Percentiles rank a stretch among this genome's conserved stretches.
phyloP scores from a whole-genome alignment of 1,140 invertebrate genomes.

The Elymnias hypermnestra region DNA sequence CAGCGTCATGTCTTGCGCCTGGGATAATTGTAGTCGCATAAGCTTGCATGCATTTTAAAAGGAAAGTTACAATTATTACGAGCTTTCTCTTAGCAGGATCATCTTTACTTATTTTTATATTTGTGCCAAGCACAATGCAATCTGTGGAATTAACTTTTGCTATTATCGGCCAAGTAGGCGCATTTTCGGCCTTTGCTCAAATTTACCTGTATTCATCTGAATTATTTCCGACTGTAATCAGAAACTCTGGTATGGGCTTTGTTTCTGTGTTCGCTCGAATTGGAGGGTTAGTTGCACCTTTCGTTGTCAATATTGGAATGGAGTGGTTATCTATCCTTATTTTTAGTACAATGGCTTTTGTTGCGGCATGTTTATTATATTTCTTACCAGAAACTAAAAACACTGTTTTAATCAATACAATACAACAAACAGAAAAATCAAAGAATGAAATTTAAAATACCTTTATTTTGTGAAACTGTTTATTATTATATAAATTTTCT shows the following conservation, averaged over 20 bases:
- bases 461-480: too few species aligned
- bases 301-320: conserved; percentile 76
- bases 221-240: conserved; percentile 81
- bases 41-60: conserved; percentile 79
- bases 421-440: conserved; percentile 39
- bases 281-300: conserved; percentile 82
- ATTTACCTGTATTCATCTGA: conserved; percentile 81
- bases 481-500: too few species aligned
- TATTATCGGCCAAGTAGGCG: conserved; percentile 79
- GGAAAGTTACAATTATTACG: conserved; percentile 60
- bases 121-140: conserved; percentile 33
- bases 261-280: conserved; percentile 79
- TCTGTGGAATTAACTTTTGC: conserved; percentile 61
- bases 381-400: conserved; percentile 58
- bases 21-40: conserved; percentile 80
- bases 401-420: conserved; percentile 46
- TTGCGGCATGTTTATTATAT: conserved; percentile 39
- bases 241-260: conserved; percentile 80
- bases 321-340: conserved; percentile 52
- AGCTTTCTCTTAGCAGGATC: conserved; percentile 38
- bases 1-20: conserved; percentile 77
- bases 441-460: neutral
- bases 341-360: conserved; percentile 44
- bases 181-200: conserved; percentile 77
- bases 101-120: conserved; percentile 44